These are phyloP conservation scores for Drosophila nikananu DNA, from an alignment of 1,140 invertebrate genomes.

Conservation along the genomic window DNA sequence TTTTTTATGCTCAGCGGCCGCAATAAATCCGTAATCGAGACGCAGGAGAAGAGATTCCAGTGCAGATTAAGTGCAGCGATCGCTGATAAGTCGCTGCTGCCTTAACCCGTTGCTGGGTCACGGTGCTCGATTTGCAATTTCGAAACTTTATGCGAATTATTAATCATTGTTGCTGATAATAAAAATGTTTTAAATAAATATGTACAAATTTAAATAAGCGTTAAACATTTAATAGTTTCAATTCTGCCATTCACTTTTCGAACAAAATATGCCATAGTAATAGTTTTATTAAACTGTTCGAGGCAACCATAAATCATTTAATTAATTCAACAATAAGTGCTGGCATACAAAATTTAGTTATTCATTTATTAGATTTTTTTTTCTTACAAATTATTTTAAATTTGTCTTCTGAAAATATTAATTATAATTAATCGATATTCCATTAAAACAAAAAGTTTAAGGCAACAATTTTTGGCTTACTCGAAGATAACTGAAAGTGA, in stretches of 20 bases:
- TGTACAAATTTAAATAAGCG: neutral
- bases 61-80: constrained; percentile 23
- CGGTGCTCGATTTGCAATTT: constrained; percentile 10
- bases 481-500: constrained; percentile 12
- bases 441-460: constrained; percentile 2
- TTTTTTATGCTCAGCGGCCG: constrained; percentile 19
- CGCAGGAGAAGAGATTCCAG: constrained; percentile 22
- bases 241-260: neutral
- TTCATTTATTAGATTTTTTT: neutral
- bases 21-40: constrained; percentile 43
- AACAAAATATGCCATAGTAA: neutral
- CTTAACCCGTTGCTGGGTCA: constrained; percentile 30
- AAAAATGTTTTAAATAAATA: neutral
- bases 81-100: constrained; percentile 8
- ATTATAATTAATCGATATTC: constrained; percentile 8
- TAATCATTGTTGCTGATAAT: constrained; percentile 5
- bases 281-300: neutral
- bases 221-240: neutral
- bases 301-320: neutral
- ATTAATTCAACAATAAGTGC: neutral
- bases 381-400: neutral
- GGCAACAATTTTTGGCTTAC: neutral
- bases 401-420: neutral
- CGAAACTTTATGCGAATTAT: neutral
- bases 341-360: neutral